Percentiles rank a stretch among this genome's conserved stretches.
phyloP scores from a whole-genome alignment of 1,140 invertebrate genomes.

The Lutraria rhynchaena region DNA sequence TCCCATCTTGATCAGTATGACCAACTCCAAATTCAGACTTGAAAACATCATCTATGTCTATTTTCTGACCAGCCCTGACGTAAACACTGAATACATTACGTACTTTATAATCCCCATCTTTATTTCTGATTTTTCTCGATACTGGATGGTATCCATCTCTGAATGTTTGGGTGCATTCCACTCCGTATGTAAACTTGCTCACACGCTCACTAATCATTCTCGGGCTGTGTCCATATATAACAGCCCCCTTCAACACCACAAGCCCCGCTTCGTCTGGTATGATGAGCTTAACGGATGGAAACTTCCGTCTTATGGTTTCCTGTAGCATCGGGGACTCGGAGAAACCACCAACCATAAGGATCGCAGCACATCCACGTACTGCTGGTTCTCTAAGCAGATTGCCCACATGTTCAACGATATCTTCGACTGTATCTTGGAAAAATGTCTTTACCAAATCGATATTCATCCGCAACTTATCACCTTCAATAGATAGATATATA shows the following conservation, averaged over 20 bases:
- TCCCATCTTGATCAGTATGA: conserved; percentile 3
- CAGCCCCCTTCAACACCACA: conserved; percentile 52
- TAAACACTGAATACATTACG: conserved; percentile 28
- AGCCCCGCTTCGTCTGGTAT: conserved; percentile 50
- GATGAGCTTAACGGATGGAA: conserved; percentile 33
- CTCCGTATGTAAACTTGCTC: conserved; percentile 49
- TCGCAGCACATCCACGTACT: conserved; percentile 27
- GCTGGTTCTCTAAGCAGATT: conserved; percentile 37
- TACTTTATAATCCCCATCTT: conserved; percentile 17
- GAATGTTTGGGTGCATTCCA: conserved; percentile 28
- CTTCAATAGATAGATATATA: background rate
- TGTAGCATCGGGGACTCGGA: conserved; percentile 50
- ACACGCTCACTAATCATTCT: conserved; percentile 16
- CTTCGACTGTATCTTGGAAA: conserved; percentile 43
- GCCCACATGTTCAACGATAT: conserved; percentile 42
- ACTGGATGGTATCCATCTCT: background rate
- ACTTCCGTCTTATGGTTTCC: conserved; percentile 20
- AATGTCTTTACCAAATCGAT: conserved; percentile 29
- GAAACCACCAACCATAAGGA: conserved; percentile 58
- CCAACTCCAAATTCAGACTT: conserved; percentile 8
- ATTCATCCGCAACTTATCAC: conserved; percentile 45
- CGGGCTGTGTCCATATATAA: conserved; percentile 52
- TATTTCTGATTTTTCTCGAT: conserved; percentile 5
- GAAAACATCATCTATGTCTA: conserved; percentile 21
- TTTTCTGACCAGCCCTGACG: conserved; percentile 38